phyloP scores from a whole-genome alignment of 1,140 invertebrate species.

The Sycobia sp. region DNA sequence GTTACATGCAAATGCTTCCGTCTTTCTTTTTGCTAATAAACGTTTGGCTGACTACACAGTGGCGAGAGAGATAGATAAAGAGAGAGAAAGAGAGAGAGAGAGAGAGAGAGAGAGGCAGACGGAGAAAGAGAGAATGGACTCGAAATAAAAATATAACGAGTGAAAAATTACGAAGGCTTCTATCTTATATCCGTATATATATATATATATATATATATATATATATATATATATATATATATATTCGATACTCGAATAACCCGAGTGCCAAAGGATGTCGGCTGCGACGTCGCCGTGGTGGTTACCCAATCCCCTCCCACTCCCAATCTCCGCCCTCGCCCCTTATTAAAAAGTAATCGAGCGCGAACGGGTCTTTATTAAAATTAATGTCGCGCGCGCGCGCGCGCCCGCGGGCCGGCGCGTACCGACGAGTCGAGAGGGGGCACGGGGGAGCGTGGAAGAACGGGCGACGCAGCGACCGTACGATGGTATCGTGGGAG shows the following conservation, averaged over 20 bases:
- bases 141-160: conserved; percentile 34
- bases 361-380: conserved; percentile 33
- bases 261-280: conserved; percentile 19
- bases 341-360: conserved; percentile 36
- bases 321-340: not conserved
- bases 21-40: conserved; percentile 56
- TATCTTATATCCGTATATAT: no score
- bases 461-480: not conserved
- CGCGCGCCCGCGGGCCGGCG: no score
- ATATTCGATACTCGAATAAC: not conserved
- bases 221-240: not conserved
- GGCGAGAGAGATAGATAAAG: no score
- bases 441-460: not conserved
- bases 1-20: conserved; percentile 62
- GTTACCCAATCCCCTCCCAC: no score
- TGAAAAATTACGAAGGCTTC: conserved; percentile 30
- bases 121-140: not conserved
- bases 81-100: conserved; percentile 5
- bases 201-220: no score
- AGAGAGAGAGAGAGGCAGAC: not conserved
- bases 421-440: not conserved
- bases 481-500: no score
- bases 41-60: conserved; percentile 36
- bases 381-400: conserved; percentile 25
- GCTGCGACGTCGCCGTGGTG: not conserved